These are phyloP conservation scores for Phyllotreta striolata DNA, from an alignment of 2,888 invertebrate genomes.

Conservation along the genomic window DNA sequence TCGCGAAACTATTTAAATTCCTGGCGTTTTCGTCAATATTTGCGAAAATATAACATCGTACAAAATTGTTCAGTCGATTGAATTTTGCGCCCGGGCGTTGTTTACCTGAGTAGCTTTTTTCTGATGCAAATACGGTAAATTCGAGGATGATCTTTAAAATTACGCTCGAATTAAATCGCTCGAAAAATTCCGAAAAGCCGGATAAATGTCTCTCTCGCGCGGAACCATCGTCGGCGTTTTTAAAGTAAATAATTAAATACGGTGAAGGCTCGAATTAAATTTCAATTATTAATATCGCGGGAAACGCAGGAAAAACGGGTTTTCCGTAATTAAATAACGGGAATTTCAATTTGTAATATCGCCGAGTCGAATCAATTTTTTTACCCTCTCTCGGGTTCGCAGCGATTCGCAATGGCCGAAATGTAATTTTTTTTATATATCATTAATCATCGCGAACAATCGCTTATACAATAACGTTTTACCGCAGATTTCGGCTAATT, in stretches of 20 bases:
- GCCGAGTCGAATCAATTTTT: constrained; percentile 17
- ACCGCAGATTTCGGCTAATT: constrained; percentile 35
- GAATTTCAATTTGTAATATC: constrained; percentile 22
- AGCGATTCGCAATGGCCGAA: constrained; percentile 7
- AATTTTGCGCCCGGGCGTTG: no score
- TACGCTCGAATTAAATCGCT: no score
- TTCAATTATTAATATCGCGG: constrained; percentile 12
- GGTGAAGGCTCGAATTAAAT: neutral
- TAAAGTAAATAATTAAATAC: neutral
- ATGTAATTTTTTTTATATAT: constrained; percentile 27
- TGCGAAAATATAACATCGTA: no score
- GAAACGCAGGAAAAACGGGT: constrained; percentile 8
- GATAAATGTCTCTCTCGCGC: neutral
- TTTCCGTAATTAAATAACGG: constrained; percentile 19
- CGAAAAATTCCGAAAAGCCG: neutral
- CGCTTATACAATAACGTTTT: constrained; percentile 29
- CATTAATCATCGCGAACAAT: constrained; percentile 27
- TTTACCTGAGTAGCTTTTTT: no score
- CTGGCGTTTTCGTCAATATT: no score
- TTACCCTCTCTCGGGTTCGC: neutral
- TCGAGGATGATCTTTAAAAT: no score
- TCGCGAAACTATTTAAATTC: constrained; percentile 1
- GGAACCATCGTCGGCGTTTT: neutral
- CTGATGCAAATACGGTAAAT: no score
- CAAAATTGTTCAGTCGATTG: no score